Conservation (phyloP, 2,797 vertebrate species). For the Trachurus trachurus region DNA sequence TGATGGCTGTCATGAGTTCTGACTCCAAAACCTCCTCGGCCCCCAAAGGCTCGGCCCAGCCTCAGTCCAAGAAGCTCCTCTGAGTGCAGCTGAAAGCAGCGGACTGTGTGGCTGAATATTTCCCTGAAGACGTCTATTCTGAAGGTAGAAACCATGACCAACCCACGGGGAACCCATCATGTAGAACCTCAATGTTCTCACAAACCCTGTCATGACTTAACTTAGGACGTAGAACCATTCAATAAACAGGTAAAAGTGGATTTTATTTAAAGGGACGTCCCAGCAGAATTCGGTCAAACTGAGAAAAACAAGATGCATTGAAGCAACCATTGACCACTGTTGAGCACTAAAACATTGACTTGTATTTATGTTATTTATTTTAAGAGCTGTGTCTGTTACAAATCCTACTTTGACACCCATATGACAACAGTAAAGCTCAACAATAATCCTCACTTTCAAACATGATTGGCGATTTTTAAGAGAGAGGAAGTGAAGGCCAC, state of each 20-base stretch:
- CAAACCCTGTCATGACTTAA: neutral
- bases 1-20: slow-evolving; percentile 83
- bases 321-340: neutral
- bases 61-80: slow-evolving; percentile 64
- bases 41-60: slow-evolving; percentile 25
- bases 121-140: neutral
- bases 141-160: neutral
- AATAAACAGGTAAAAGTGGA: neutral
- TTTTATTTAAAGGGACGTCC: neutral
- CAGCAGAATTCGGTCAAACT: neutral
- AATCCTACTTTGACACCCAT: neutral
- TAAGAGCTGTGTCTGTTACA: neutral
- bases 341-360: neutral
- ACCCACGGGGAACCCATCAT: neutral
- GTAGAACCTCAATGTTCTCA: neutral
- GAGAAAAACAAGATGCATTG: neutral
- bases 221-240: neutral
- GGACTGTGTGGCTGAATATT: neutral
- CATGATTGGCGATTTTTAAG: neutral
- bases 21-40: slow-evolving; percentile 54
- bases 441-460: neutral
- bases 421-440: neutral
- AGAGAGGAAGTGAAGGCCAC: neutral
- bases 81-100: slow-evolving; percentile 20
- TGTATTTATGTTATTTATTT: neutral